A percentile compares a stretch with the other conserved stretches of the same genome.
Conservation (phyloP, 2,888 invertebrate genomes). For the Trichogramma dendrolimi region DNA sequence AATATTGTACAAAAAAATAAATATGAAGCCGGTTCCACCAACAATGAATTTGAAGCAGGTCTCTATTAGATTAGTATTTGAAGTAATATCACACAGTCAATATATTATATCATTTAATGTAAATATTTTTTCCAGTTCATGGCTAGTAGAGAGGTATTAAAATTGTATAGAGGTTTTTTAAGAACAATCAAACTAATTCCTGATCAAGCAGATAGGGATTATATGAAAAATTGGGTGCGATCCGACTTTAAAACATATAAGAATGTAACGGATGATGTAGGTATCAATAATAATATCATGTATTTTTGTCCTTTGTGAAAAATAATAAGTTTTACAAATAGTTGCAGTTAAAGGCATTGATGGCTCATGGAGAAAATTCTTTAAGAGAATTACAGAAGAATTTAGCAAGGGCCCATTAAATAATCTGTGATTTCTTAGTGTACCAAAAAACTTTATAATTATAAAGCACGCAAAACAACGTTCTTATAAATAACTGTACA, state of each 20-base stretch:
- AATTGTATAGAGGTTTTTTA: constrained; percentile 70
- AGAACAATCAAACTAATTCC: constrained; percentile 65
- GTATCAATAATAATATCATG: constrained; percentile 10
- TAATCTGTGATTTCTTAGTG: neutral
- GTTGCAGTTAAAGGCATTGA: constrained; percentile 63
- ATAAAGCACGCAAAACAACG: constrained; percentile 7
- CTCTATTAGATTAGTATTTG: constrained; percentile 1
- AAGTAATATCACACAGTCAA: constrained; percentile 1
- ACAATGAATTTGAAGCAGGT: constrained; percentile 40
- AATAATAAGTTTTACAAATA: constrained; percentile 21
- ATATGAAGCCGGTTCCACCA: constrained; percentile 18
- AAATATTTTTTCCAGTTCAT: constrained; percentile 64
- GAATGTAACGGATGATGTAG: constrained; percentile 67
- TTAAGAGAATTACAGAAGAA: constrained; percentile 66
- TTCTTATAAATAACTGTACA: constrained; percentile 33
- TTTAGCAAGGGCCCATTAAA: constrained; percentile 26
- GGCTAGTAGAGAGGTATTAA: constrained; percentile 72
- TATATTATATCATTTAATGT: constrained; percentile 2
- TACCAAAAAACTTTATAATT: constrained; percentile 5
- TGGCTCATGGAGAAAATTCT: constrained; percentile 68
- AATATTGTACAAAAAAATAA: neutral
- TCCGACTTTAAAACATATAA: constrained; percentile 70
- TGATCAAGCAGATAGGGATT: constrained; percentile 60
- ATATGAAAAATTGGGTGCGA: constrained; percentile 70
- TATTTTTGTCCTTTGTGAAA: constrained; percentile 1